These are phyloP conservation scores for Strigamia maritima DNA, from an alignment of 2,888 invertebrate genomes.

Conservation along the genomic window DNA sequence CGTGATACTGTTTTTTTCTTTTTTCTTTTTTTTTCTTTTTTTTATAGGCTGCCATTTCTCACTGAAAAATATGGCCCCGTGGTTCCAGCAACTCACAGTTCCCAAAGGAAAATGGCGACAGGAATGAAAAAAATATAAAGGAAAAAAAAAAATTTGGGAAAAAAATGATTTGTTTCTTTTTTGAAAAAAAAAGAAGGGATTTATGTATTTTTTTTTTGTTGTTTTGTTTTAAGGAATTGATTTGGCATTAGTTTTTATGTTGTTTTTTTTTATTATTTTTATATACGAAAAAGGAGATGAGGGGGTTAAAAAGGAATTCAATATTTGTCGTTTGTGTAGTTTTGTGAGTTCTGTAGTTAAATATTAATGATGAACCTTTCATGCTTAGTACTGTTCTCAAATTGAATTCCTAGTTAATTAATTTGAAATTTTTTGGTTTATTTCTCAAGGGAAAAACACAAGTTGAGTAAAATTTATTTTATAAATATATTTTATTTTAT, in stretches of 20 bases:
- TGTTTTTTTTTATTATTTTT: neutral
- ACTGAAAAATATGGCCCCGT: conserved; percentile 34
- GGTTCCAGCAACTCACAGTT: conserved; percentile 34
- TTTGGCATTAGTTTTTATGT: neutral
- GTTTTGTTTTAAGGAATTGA: neutral
- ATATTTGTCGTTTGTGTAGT: neutral
- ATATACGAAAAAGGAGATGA: neutral
- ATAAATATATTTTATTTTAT: neutral
- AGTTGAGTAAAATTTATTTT: neutral
- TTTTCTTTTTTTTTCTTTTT: conserved; percentile 10
- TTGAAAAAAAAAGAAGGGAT: neutral
- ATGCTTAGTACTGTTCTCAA: neutral
- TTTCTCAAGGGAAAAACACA: neutral
- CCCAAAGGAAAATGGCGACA: conserved; percentile 30
- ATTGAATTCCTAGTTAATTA: neutral
- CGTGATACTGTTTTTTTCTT: conserved; percentile 26
- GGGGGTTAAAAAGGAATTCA: neutral
- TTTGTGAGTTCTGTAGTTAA: neutral
- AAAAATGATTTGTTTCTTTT: neutral
- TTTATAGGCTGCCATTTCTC: conserved; percentile 30
- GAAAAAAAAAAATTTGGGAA: neutral
- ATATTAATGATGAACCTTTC: neutral
- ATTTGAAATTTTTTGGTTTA: neutral
- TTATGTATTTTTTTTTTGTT: neutral
- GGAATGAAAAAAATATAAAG: conserved; percentile 31